A percentile compares a stretch with the other conserved stretches of the same genome.
Evolutionary conservation across 2,888 invertebrate genomes (phyloP).

Genomic region (Heteromyza rotundicornis): DNA sequence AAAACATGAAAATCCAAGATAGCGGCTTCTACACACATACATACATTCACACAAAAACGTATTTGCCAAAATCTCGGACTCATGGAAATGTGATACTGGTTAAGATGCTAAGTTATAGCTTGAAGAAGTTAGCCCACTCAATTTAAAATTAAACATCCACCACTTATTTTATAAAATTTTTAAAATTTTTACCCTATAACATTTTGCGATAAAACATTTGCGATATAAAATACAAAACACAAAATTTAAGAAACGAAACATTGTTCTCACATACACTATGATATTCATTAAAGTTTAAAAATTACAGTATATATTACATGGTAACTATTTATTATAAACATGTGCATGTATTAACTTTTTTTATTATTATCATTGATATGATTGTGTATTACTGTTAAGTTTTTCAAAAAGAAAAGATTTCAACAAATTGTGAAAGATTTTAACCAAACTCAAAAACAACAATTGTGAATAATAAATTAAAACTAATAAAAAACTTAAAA

Average conservation of each 20-base stretch:
- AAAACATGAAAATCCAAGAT: conserved; percentile 50
- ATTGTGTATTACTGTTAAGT: conserved; percentile 52
- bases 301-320: background rate
- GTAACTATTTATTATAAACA: conserved; percentile 5
- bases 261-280: background rate
- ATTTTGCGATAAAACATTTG: conserved; percentile 2
- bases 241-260: conserved; percentile 11
- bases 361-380: conserved; percentile 35
- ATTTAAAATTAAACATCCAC: too few relatives aligned
- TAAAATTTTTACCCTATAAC: conserved; percentile 1
- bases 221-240: conserved; percentile 5
- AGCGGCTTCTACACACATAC: conserved; percentile 22
- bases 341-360: conserved; percentile 47
- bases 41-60: background rate
- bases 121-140: too few relatives aligned
- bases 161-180: conserved; percentile 12
- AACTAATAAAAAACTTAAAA: conserved; percentile 35
- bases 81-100: conserved; percentile 60
- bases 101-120: conserved; percentile 57
- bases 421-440: conserved; percentile 44
- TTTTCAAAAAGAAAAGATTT: conserved; percentile 41
- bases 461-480: too few relatives aligned
- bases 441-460: conserved; percentile 44
- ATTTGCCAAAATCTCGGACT: conserved; percentile 31
- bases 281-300: background rate